Evolutionary conservation across 2,797 vertebrate species (phyloP), one percentile per base, ranked within the genome.

Genomic region (Stomatorhinus walkeri): DNA sequence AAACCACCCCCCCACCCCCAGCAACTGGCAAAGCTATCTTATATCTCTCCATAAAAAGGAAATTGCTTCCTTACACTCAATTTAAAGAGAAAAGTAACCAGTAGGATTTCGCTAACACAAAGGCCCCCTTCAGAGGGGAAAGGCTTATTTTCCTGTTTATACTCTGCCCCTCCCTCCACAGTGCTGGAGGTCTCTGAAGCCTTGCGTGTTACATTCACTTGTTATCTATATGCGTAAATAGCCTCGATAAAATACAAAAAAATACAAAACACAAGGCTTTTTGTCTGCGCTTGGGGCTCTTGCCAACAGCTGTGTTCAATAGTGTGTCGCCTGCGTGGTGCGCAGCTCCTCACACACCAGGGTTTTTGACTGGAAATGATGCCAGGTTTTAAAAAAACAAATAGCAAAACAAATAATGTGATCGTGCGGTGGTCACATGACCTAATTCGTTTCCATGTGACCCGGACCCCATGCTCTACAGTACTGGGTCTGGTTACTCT

Each of bases 131-230:
- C 43, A 79, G 49, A 61, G 28, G n/a, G 56, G 43, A 40, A 87
- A 59, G 7, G 12, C 61, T 86, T 87, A 89, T 89, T 86, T 89
- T 89, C 85, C 84, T 87, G 64, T 89, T 89, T 89, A 76, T 85
- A 61, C 16, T 22, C 28, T 79, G 87, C 84, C 32, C 87, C 49
- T 51, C 54, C 49, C 36, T 12, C 40, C 48, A 6, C 59, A 22
- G 61, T n/a, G 12, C 40, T 88, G 87, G 86, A 88, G 14, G 84
- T 87, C 64, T 54, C 84, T 28, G 19, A 87, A 46, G 79, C 32
- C 28, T 76, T 43, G 12, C 61, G 59, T 64, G 49, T 56, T 54
- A 54, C 52, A 54, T 10, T 36, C 4, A 36, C 51, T 56, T 86
- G 51, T 86, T 86, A 86, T 86, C 85, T 43, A 56, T 51, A 88